Evolutionary conservation across 2,113 vertebrate genomes (phyloP).

Genomic region (Rattus rattus): DNA sequence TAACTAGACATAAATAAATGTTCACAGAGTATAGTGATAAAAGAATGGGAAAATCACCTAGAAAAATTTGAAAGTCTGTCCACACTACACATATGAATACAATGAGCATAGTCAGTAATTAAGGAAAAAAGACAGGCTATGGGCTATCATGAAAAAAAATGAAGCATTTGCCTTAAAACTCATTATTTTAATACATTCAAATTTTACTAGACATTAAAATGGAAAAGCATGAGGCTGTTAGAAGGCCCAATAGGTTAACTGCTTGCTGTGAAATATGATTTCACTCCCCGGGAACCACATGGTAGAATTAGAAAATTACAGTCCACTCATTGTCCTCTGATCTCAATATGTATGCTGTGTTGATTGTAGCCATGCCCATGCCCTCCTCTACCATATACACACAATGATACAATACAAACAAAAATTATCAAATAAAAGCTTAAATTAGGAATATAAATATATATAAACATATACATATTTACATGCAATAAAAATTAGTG

Average conservation of each 20-base stretch:
- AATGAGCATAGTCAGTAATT: not conserved
- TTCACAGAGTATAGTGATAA: no score
- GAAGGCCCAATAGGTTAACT: not conserved
- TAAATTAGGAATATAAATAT: not conserved
- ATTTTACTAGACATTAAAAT: slow-evolving; percentile 14
- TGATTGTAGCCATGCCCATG: no score
- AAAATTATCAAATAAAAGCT: not conserved
- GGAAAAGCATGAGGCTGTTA: not conserved
- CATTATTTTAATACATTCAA: not conserved
- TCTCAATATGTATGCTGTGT: not conserved
- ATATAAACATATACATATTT: no score
- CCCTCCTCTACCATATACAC: not conserved
- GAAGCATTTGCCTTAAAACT: not conserved
- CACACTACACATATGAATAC: no score
- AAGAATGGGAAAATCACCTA: not conserved
- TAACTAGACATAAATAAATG: not conserved
- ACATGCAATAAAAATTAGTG: not conserved
- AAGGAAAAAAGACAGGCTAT: not conserved
- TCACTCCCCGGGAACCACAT: no score
- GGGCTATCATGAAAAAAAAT: not conserved
- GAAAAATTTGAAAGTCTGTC: not conserved
- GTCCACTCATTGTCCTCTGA: not conserved
- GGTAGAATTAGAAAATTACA: not conserved
- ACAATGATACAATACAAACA: not conserved
- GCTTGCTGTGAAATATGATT: not conserved